Evolutionary conservation across 1,140 invertebrate genomes (phyloP), one percentile per base, ranked within the genome.

Genomic region (Gonatopus flavifemur): DNA sequence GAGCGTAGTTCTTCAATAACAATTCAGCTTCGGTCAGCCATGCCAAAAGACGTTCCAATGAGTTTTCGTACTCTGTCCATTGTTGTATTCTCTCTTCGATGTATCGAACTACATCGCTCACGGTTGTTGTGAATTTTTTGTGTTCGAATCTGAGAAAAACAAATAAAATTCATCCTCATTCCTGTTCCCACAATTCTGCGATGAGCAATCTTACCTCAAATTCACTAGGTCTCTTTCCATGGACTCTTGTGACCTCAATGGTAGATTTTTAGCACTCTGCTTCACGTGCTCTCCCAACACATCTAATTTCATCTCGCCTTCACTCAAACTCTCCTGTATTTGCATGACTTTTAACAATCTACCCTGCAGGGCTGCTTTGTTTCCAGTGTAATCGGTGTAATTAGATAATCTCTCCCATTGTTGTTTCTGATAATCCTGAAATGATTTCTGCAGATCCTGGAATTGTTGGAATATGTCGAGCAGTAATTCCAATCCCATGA

Each of bases 1-100:
- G 82, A 13, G 83, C 82, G 66, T 93, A 96, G 62, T 92, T 93
- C 72, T 96, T 96, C 15, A 97, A 78, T 16, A 85, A 84, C 48
- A 85, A 84, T 79, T 98, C 95, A 20, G 91, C 88, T 53, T 95
- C 93, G 47, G 83, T 85, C 36, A 97, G 74, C 91, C 93, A 96
- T 15, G 81, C 76, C 32, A 93, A 82, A 21, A 97, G 77, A 31
- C 86, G 82, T 55, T 95, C 92, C 59, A 94, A 84, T 2, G 89
- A 88, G 46, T 85, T 84, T 66, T 97, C 94, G 67, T 95, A 97
- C 49, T 93, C 89, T 35, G 82, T 86, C 94, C 94, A 97, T 74
- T 95, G 91, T 59, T 89, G 84, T 28, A 97, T 82, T 47, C 89
- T 85, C 55, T 92, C 88, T 71, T 94, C 89, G 19, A 98, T 79